Evolutionary conservation across 2,797 vertebrate genomes (phyloP), one percentile per base, ranked within the genome.

Genomic region (Tamandua tetradactyla): DNA sequence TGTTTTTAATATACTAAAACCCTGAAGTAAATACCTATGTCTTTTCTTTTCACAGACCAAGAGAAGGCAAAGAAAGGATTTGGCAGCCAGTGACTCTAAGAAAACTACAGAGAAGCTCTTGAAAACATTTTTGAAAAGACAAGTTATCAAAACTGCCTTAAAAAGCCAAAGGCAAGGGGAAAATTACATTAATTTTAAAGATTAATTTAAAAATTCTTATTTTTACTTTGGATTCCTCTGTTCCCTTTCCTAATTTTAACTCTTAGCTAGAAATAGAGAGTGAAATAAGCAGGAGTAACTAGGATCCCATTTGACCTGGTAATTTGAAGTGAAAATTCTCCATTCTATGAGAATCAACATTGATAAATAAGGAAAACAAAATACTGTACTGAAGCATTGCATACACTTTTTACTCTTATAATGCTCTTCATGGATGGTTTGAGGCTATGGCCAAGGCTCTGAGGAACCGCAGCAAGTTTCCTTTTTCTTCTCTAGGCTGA

Each of bases 51-150:
- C 93, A 35, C 69, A 99, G 99, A 98, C 98, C 64, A 98, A 98
- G 91, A 98, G 99, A 97, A 99, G 99, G 95, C 99, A 99, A 92
- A 99, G 98, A 96, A 99, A 99, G 97, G 99, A 99, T 80, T 95
- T 98, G 37, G 98, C 99, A 22, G 94, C 57, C 18, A 97, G 32
- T 4, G 99, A 99, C 97, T 99, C 99, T 79, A 99, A 98, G 90
- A 99, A 99, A 97, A 99, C 99, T 57, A 98, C 98, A 44, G 99
- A 99, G 93, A 99, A 99, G 93, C 98, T 99, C 79, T 97, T 99
- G 92, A 99, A 97, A 98, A 99, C 99, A 0, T 99, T 99, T 95
- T 96, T 99, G 95, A 99, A 99, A 98, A 99, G 99, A 98, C 99
- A 99, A 35, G 99, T 98, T 44, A 98, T 99, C 95, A 99, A 99